These are phyloP conservation scores for Pogoniulus pusillus DNA, from an alignment of 2,797 vertebrate genomes.

Conservation along the genomic window DNA sequence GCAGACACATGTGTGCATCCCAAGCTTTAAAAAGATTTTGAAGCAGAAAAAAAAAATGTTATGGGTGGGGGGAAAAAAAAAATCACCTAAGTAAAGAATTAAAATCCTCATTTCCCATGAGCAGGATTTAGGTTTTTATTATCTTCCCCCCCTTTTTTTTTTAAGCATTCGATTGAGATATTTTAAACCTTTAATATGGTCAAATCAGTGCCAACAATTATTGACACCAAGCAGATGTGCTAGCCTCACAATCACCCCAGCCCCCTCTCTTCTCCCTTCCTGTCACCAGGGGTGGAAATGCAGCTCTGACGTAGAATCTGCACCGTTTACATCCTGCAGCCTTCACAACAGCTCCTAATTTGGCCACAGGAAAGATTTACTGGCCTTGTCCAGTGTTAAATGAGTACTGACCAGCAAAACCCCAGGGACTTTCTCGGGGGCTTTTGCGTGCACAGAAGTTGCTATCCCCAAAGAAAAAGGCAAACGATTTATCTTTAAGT, in stretches of 20 bases:
- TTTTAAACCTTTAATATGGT: neutral
- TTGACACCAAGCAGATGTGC: neutral
- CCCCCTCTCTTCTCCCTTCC: fast-evolving
- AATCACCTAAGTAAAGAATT: neutral
- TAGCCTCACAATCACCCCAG: neutral
- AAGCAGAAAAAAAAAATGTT: neutral
- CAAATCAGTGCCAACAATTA: neutral
- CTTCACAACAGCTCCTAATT: neutral
- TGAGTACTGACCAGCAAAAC: neutral
- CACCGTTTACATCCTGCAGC: neutral
- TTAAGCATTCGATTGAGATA: neutral
- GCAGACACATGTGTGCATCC: fast-evolving
- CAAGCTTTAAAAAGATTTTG: neutral
- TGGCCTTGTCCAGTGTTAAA: neutral
- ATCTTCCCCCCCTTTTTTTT: no score
- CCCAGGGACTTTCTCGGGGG: neutral
- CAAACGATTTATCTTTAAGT: neutral
- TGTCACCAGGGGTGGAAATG: neutral
- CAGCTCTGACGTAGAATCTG: fast-evolving
- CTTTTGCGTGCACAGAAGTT: neutral
- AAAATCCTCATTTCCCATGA: neutral
- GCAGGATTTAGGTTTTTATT: neutral
- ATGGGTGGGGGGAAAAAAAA: fast-evolving
- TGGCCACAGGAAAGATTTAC: neutral
- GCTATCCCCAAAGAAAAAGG: neutral